Conservation (phyloP, 2,797 vertebrate genomes). For the Ammospiza maritima region DNA sequence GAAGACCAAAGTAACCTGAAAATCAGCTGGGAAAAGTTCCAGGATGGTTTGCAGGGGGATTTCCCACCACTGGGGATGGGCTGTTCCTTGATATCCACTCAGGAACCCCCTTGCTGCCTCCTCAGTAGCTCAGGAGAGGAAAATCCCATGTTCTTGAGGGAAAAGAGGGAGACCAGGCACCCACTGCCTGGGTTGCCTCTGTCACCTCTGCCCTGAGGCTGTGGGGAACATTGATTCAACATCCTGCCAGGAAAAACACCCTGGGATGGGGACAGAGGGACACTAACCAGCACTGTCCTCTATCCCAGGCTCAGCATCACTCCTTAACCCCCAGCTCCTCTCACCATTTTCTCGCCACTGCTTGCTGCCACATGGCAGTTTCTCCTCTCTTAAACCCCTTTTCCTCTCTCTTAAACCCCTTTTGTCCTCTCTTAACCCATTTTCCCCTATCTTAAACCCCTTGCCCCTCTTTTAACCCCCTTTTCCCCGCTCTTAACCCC, state of each 20-base stretch:
- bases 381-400: no score
- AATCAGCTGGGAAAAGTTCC: not conserved
- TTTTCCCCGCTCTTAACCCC: not conserved
- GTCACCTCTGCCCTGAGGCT: not conserved
- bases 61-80: rapidly evolving
- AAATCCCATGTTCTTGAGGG: not conserved
- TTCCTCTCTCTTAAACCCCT: no score
- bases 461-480: no score
- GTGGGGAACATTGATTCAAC: not conserved
- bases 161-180: not conserved
- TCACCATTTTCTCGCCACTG: not conserved
- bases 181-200: not conserved
- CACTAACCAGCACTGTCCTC: not conserved
- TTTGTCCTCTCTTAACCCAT: no score
- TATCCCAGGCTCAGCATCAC: no score
- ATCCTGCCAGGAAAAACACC: not conserved
- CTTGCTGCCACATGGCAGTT: rapidly evolving
- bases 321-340: rapidly evolving
- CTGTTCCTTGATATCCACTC: not conserved
- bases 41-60: not conserved
- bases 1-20: not conserved
- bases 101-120: rapidly evolving
- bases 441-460: no score
- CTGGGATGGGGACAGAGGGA: not conserved
- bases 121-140: not conserved